These are phyloP conservation scores for Aspidiotus destructor DNA, from an alignment of 2,888 invertebrate species.

Conservation along the genomic window DNA sequence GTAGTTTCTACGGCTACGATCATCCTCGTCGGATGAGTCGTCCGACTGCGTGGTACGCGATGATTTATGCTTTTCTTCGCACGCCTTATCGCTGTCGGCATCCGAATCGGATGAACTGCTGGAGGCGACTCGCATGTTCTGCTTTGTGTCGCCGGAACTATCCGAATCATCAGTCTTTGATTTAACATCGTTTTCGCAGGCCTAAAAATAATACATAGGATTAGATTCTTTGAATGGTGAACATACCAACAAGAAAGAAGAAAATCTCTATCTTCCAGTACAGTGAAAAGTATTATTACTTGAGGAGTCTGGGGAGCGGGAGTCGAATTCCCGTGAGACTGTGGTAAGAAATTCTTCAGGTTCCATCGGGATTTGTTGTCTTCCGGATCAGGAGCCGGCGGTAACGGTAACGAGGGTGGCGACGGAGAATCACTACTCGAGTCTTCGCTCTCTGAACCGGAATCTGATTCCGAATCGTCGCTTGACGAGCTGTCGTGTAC, in stretches of 20 bases:
- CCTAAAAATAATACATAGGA: not conserved
- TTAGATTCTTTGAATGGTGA: too few species aligned
- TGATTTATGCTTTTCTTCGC: not conserved
- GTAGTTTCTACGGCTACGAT: not conserved
- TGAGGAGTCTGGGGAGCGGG: constrained; percentile 5
- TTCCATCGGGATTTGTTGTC: constrained; percentile 36
- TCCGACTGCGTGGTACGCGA: not conserved
- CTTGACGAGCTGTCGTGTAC: constrained; percentile 17
- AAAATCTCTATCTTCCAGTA: too few species aligned
- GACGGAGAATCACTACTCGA: constrained; percentile 31
- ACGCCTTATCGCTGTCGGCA: constrained; percentile 13
- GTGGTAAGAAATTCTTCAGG: constrained; percentile 37
- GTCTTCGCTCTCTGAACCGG: constrained; percentile 31
- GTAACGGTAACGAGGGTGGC: constrained; percentile 16
- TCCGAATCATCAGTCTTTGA: constrained; percentile 29
- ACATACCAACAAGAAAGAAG: not conserved
- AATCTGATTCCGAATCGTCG: constrained; percentile 27
- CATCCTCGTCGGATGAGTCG: not conserved
- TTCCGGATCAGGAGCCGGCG: constrained; percentile 13
- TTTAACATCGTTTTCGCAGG: constrained; percentile 22
- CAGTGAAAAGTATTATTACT: constrained; percentile 5
- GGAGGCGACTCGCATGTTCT: constrained; percentile 12
- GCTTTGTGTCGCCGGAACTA: constrained; percentile 15
- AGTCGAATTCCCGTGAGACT: constrained; percentile 16
- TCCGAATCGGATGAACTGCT: constrained; percentile 29